Evolutionary conservation across 1,140 invertebrate genomes (phyloP), one percentile per base, ranked within the genome.

Genomic region (Lasaia peninsularis): DNA sequence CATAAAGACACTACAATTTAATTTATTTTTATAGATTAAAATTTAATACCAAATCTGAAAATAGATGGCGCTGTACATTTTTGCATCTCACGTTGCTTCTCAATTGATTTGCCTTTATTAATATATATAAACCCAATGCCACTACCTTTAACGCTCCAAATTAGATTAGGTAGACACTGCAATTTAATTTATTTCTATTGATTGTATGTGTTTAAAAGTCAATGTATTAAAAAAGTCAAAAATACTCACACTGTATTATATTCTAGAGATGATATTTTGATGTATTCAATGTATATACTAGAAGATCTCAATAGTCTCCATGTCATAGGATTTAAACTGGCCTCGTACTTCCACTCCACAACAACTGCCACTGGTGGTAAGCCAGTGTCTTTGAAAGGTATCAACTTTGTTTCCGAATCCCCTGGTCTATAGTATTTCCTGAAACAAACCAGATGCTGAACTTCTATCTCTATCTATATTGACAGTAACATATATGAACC

Each of bases 301-400:
- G 95, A 94, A 12, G 92, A 92, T 53, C 93, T 91, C 7, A 96
- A 80, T 4, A 96, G 79, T 56, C 95, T 89, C 95, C 95, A 96
- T 0, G 95, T 96, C 34, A 96, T 90, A 0, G 95, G 95, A 81
- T 96, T 96, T 7, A 95, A 72, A 53, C 92, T 95, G 1, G 93
- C 93, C 59, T 94, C 92, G 64, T 95, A 95, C 65, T 93, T 92
- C 95, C 95, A 96, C 63, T 93, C 91, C 0, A 96, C 90, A 60
- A 94, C 91, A 0, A 93, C 92, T 6, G 92, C 90, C 10, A 81
- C 80, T 1, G 95, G 91, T 4, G 95, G 91, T 44, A 91, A 80
- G 0, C 92, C 93, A 1, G 96, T 90, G 60, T 93, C 90, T 18
- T 91, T 90, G 0, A 93, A 92, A 0, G 94, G 89, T 14, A 96